A percentile compares a stretch with the other conserved stretches of the same genome.
phyloP scores from a whole-genome alignment of 53 echinoderm and acorn worm species.

The Mesocentrotus franciscanus region DNA sequence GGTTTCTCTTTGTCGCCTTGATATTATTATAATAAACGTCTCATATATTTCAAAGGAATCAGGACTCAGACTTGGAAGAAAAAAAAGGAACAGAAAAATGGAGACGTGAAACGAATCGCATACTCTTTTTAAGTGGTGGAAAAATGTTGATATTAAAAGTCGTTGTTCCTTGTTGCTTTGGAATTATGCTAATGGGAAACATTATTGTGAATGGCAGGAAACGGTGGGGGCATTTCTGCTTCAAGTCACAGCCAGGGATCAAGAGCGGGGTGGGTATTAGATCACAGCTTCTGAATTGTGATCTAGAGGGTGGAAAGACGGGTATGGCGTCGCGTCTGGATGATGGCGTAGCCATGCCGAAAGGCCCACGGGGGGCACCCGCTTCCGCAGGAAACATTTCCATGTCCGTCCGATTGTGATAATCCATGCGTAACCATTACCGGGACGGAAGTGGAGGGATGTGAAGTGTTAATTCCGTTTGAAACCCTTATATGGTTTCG shows the following conservation, averaged over 20 bases:
- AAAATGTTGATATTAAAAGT: slow-evolving; percentile 42
- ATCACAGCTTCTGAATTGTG: slow-evolving; percentile 26
- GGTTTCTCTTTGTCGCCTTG: not conserved
- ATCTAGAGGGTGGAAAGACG: not conserved
- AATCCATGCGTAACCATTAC: not conserved
- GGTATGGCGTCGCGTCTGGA: slow-evolving; percentile 19
- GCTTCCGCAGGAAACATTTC: not conserved
- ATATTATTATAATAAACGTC: not conserved
- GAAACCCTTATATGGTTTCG: not conserved
- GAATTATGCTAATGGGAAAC: slow-evolving; percentile 15
- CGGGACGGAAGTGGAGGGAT: not conserved
- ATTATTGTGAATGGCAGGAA: slow-evolving; percentile 37
- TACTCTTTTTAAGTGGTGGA: not conserved
- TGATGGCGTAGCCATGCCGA: slow-evolving; percentile 28
- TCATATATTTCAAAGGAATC: not conserved
- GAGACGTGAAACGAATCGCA: slow-evolving; percentile 12
- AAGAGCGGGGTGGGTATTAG: slow-evolving; percentile 29
- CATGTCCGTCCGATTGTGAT: not conserved
- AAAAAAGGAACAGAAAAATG: not conserved
- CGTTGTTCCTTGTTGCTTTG: not conserved
- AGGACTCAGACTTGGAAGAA: not conserved
- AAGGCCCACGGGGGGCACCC: not conserved
- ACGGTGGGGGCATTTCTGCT: slow-evolving; percentile 7
- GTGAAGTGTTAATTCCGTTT: not conserved
- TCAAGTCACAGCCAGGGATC: not conserved